A percentile compares a stretch with the other conserved stretches of the same genome.
These are phyloP conservation scores for Gambusia affinis DNA, from an alignment of 2,113 vertebrate genomes.

Conservation along the genomic window DNA sequence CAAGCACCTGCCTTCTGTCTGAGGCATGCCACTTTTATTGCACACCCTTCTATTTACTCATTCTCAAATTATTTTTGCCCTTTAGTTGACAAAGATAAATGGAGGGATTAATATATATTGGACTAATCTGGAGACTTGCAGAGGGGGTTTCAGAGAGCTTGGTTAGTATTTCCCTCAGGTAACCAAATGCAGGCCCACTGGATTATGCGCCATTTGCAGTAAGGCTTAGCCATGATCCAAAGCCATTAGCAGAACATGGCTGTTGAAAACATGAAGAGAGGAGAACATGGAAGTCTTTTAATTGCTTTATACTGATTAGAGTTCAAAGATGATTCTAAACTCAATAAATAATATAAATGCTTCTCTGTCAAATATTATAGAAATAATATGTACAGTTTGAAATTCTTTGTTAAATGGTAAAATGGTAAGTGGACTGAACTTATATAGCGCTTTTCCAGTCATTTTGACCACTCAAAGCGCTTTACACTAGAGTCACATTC, in stretches of 20 bases:
- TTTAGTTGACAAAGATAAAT: slow-evolving; percentile 99
- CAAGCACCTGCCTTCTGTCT: slow-evolving; percentile 88
- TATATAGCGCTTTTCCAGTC: too few relatives aligned
- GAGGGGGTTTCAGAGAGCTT: slow-evolving; percentile 78
- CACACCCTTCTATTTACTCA: slow-evolving; percentile 89
- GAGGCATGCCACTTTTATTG: slow-evolving; percentile 82
- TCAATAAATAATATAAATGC: background rate
- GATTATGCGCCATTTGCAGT: slow-evolving; percentile 98
- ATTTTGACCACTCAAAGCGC: too few relatives aligned
- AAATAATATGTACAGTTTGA: background rate
- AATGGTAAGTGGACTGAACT: too few relatives aligned
- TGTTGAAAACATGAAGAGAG: slow-evolving; percentile 74
- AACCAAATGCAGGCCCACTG: slow-evolving; percentile 89
- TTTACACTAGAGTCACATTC: too few relatives aligned
- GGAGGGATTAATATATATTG: slow-evolving; percentile 99
- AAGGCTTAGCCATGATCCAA: slow-evolving; percentile 91
- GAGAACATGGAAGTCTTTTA: slow-evolving; percentile 75
- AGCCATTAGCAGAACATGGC: slow-evolving; percentile 90
- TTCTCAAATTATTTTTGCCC: slow-evolving; percentile 91
- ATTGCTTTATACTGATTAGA: slow-evolving; percentile 88
- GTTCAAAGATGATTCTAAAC: slow-evolving; percentile 69
- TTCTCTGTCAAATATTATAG: slow-evolving; percentile 1
- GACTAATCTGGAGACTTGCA: slow-evolving; percentile 86
- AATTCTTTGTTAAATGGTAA: background rate
- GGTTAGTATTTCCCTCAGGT: slow-evolving; percentile 98